phyloP scores from a whole-genome alignment of 2,113 vertebrate species.

The Gadus macrocephalus region DNA sequence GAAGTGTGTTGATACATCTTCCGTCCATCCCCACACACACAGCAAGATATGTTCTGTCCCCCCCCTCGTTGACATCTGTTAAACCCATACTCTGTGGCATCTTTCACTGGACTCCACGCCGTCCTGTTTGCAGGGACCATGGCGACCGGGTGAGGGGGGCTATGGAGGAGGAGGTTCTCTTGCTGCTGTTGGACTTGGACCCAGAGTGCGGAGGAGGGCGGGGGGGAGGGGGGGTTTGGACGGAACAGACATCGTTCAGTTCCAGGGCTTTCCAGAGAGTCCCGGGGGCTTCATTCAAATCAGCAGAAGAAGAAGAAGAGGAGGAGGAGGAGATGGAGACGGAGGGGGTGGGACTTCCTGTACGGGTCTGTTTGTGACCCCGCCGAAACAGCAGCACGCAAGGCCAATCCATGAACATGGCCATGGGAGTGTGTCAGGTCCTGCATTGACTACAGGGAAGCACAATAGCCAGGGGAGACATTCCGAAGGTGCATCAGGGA shows the following conservation, averaged over 20 bases:
- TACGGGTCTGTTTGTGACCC: conserved; percentile 65
- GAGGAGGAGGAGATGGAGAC: conserved; percentile 58
- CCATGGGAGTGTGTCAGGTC: neutral
- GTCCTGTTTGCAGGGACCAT: conserved; percentile 56
- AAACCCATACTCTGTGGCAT: conserved; percentile 43
- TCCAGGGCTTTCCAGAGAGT: conserved; percentile 86
- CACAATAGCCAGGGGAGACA: too few relatives aligned
- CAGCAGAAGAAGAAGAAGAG: conserved; percentile 68
- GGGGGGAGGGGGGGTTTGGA: conserved; percentile 84
- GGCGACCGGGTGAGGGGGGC: conserved; percentile 49
- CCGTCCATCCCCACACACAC: conserved; percentile 19
- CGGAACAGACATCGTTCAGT: conserved; percentile 81
- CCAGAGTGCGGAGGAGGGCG: too few relatives aligned
- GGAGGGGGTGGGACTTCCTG: conserved; percentile 79
- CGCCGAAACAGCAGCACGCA: conserved; percentile 38
- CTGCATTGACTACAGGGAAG: neutral
- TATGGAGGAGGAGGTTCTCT: too few relatives aligned
- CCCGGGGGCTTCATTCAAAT: conserved; percentile 92
- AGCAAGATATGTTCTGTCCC: conserved; percentile 19
- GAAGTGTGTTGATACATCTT: neutral
- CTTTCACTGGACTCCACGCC: conserved; percentile 35
- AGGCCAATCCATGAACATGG: conserved; percentile 27
- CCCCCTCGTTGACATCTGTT: conserved; percentile 56
- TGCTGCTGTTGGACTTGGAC: too few relatives aligned
- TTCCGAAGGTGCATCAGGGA: too few relatives aligned